phyloP scores from a whole-genome alignment of 1,140 invertebrate genomes.

The Achroia grisella region DNA sequence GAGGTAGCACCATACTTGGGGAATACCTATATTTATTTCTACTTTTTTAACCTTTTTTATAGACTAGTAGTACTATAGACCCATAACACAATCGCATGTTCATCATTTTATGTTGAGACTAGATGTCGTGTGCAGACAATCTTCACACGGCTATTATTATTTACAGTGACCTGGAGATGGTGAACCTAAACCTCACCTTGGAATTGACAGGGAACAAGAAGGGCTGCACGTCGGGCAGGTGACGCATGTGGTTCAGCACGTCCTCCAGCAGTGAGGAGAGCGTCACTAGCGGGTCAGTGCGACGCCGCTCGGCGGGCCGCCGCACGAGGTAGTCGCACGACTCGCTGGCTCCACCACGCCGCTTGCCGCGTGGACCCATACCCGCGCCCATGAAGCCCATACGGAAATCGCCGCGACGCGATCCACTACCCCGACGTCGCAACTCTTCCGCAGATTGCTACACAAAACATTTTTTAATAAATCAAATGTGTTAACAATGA shows the following conservation, averaged over 20 bases:
- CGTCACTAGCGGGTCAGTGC: conserved; percentile 96
- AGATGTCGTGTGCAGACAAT: too few relatives aligned
- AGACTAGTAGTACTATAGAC: too few relatives aligned
- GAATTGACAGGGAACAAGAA: conserved; percentile 96
- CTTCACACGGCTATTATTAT: too few relatives aligned
- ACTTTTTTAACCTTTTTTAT: too few relatives aligned
- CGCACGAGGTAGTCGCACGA: conserved; percentile 94
- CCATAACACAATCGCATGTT: too few relatives aligned
- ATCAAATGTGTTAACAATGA: too few relatives aligned
- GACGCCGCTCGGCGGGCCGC: conserved; percentile 91
- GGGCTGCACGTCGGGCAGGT: conserved; percentile 92
- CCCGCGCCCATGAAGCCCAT: conserved; percentile 73
- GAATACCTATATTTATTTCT: too few relatives aligned
- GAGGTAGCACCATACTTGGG: too few relatives aligned
- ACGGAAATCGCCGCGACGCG: conserved; percentile 89
- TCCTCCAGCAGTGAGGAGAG: conserved; percentile 93
- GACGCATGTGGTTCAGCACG: conserved; percentile 95
- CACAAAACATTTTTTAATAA: too few relatives aligned
- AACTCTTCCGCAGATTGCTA: conserved; percentile 86
- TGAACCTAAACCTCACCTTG: conserved; percentile 76
- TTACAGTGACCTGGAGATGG: background rate
- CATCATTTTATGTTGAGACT: too few relatives aligned
- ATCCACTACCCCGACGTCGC: conserved; percentile 81
- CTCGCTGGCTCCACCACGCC: conserved; percentile 76
- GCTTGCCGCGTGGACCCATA: conserved; percentile 47